Conservation (phyloP, 1,140 invertebrate species). For the Drosophila kikkawai region DNA sequence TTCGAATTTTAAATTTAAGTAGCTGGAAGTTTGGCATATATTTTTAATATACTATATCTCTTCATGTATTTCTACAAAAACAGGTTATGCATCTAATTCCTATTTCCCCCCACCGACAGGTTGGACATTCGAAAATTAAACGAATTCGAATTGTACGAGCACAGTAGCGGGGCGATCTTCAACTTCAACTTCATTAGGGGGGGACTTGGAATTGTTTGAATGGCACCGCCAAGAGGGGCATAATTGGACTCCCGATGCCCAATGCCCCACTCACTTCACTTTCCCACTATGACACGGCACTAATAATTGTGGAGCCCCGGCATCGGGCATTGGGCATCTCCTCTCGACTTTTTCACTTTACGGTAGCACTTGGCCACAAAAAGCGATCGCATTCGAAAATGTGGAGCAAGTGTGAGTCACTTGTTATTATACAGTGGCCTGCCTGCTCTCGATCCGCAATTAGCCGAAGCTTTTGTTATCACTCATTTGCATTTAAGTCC, state of each 20-base stretch:
- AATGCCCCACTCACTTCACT: slow-evolving; percentile 61
- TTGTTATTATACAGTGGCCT: slow-evolving; percentile 56
- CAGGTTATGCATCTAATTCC: slow-evolving; percentile 32
- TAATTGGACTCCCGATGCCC: slow-evolving; percentile 54
- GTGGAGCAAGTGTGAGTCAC: slow-evolving; percentile 69
- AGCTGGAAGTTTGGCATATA: not conserved
- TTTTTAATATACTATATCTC: no score
- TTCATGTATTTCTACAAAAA: not conserved
- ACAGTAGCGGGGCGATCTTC: slow-evolving; percentile 81
- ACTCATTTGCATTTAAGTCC: slow-evolving; percentile 51
- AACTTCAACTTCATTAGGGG: slow-evolving; percentile 85
- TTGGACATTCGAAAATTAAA: slow-evolving; percentile 40
- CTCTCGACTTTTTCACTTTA: slow-evolving; percentile 44
- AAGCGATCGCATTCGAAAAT: slow-evolving; percentile 47
- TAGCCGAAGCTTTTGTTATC: slow-evolving; percentile 69
- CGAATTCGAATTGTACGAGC: slow-evolving; percentile 63
- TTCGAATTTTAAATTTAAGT: not conserved
- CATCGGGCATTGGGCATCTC: not conserved
- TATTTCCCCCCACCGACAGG: slow-evolving; percentile 8
- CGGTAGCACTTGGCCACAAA: slow-evolving; percentile 59
- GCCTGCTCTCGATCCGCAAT: slow-evolving; percentile 59
- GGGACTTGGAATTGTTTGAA: slow-evolving; percentile 82
- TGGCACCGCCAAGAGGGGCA: slow-evolving; percentile 70
- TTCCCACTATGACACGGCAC: slow-evolving; percentile 83
- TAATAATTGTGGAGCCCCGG: slow-evolving; percentile 61